Evolutionary conservation across 2,888 invertebrate genomes (phyloP).

Genomic region (Chloroclystis v-ata): DNA sequence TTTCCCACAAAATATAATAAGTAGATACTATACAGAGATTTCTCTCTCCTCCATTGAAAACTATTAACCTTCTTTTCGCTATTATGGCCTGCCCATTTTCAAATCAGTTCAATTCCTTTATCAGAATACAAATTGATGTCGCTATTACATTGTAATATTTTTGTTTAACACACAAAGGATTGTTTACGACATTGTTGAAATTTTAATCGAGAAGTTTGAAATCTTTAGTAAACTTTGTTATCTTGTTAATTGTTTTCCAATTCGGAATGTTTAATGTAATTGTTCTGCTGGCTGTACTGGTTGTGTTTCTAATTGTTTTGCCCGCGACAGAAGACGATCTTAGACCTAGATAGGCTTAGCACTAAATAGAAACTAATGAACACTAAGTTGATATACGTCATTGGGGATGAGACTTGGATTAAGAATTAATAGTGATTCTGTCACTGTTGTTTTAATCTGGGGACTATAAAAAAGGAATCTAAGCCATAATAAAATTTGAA

Average conservation of each 20-base stretch:
- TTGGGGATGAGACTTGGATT: constrained; percentile 14
- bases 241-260: constrained; percentile 12
- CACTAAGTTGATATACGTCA: constrained; percentile 10
- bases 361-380: neutral
- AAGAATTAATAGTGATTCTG: no score
- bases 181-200: neutral
- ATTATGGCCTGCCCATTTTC: no score
- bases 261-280: constrained; percentile 11
- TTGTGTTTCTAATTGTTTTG: constrained; percentile 13
- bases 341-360: constrained; percentile 7
- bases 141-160: no score
- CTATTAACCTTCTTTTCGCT: no score
- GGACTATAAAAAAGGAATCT: no score
- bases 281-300: constrained; percentile 5
- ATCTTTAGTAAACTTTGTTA: constrained; percentile 9
- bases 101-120: no score
- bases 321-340: constrained; percentile 12
- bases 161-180: neutral
- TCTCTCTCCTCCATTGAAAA: no score
- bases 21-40: no score
- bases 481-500: no score
- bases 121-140: no score
- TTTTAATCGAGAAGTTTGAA: neutral
- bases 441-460: no score
- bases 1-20: no score